Evolutionary conservation across 2,888 invertebrate genomes (phyloP), one percentile per base, ranked within the genome.

Genomic region (Hypolimnas misippus): DNA sequence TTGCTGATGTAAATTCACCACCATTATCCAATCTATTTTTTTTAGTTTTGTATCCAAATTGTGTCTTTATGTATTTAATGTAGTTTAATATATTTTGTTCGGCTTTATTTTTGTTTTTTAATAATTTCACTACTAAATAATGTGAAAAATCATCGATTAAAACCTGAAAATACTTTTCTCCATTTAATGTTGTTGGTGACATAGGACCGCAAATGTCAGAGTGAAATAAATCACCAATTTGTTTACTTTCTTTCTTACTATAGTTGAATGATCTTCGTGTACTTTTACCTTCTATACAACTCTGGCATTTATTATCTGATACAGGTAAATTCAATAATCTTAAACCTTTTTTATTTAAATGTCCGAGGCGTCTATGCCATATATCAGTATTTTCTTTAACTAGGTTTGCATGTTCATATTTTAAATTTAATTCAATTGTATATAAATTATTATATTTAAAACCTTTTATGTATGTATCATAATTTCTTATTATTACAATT

Each of bases 201-300:
- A 57, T 44, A 35, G 72, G 72, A n/a, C 70, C 72, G 4, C 65
- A 53, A 17, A 73, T 50, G 54, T 71, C 67, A 14, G 66, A 46
- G 19, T 71, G 67, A 21, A 70, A 17, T 14, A 71, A 29, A 0
- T 68, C 69, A 2, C 59, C 69, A 14, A 69, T 53, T 19, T 12
- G 0, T 17, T 19, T 52, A 25, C 62, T 54, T 46, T 42, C 10
- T 40, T 53, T 42, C 10, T 29, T 29, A 2, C 46, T 46, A n/a
- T 35, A 12, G 21, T 51, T 29, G 52, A 69, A 65, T 49, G 61
- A 60, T 12, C 46, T 17, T 46, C 65, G 57, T 16, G 61, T 57
- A 12, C 19, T 8, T 25, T 69, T 69, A 12, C 33, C 59, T 54
- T 53, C 6, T 51, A 62, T 50, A 49, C 69, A 67, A 16, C 33